phyloP scores from a whole-genome alignment of 2,797 vertebrate species.

The Danio aesculapii region DNA sequence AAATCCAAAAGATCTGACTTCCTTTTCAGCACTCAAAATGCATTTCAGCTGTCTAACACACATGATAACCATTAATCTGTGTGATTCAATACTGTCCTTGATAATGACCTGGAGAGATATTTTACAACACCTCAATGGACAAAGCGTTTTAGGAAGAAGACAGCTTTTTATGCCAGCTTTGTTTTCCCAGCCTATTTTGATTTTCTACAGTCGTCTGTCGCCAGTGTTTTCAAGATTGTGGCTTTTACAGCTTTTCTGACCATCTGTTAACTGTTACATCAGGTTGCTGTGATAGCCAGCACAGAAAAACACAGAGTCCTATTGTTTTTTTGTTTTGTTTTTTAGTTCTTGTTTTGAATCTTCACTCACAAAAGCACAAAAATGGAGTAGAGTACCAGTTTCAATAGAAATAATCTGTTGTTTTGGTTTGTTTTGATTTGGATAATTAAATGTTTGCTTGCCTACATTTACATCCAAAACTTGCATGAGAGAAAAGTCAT shows the following conservation, averaged over 20 bases:
- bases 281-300: conserved; percentile 51
- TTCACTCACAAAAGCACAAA: neutral
- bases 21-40: neutral
- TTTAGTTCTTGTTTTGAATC: neutral
- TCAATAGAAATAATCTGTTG: neutral
- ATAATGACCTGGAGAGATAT: conserved; percentile 10
- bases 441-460: neutral
- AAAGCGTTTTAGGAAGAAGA: conserved; percentile 19
- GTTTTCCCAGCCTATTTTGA: conserved; percentile 41
- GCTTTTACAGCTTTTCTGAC: conserved; percentile 54
- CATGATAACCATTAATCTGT: conserved; percentile 25
- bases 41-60: neutral
- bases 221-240: conserved; percentile 51
- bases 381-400: neutral
- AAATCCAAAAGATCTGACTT: neutral
- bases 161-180: conserved; percentile 35
- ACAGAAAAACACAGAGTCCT: conserved; percentile 47
- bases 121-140: conserved; percentile 49
- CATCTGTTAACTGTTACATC: conserved; percentile 71
- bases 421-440: neutral
- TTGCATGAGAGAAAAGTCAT: neutral
- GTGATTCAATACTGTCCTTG: neutral
- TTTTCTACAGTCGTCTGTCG: conserved; percentile 44
- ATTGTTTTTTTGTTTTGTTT: conserved; percentile 25
- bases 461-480: neutral